Conservation (phyloP, 2,888 invertebrate species). For the Biston stratarius region DNA sequence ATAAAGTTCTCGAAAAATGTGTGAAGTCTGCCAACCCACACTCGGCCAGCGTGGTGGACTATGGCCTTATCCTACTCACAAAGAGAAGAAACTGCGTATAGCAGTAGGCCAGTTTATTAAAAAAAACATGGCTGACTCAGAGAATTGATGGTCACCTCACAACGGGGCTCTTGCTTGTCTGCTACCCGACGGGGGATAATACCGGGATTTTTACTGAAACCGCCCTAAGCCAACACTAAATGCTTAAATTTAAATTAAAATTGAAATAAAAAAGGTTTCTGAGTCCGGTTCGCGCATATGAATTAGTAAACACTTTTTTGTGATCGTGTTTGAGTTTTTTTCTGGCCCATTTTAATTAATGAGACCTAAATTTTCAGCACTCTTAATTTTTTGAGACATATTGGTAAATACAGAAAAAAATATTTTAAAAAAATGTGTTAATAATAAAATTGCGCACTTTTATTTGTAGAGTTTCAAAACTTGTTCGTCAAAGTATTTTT, state of each 20-base stretch:
- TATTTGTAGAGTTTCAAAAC: too few relatives aligned
- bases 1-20: too few relatives aligned
- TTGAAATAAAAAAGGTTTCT: constrained; percentile 48
- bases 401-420: background rate
- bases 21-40: too few relatives aligned
- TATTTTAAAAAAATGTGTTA: background rate
- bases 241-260: constrained; percentile 65
- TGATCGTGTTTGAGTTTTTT: constrained; percentile 7
- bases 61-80: too few relatives aligned
- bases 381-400: background rate
- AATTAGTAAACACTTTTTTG: constrained; percentile 29
- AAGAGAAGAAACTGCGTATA: too few relatives aligned
- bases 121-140: too few relatives aligned
- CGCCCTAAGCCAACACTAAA: constrained; percentile 70
- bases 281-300: constrained; percentile 10
- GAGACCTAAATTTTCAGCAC: constrained; percentile 1
- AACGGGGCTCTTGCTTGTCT: constrained; percentile 54
- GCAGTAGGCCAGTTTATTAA: too few relatives aligned
- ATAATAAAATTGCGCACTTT: too few relatives aligned
- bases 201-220: constrained; percentile 73
- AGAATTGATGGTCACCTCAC: constrained; percentile 54
- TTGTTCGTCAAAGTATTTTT: too few relatives aligned
- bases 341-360: constrained; percentile 4
- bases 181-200: constrained; percentile 69
- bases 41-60: too few relatives aligned